Percentiles rank a stretch among this genome's conserved stretches.
Conservation (phyloP, 2,888 invertebrate species). For the Hipparchia semele region DNA sequence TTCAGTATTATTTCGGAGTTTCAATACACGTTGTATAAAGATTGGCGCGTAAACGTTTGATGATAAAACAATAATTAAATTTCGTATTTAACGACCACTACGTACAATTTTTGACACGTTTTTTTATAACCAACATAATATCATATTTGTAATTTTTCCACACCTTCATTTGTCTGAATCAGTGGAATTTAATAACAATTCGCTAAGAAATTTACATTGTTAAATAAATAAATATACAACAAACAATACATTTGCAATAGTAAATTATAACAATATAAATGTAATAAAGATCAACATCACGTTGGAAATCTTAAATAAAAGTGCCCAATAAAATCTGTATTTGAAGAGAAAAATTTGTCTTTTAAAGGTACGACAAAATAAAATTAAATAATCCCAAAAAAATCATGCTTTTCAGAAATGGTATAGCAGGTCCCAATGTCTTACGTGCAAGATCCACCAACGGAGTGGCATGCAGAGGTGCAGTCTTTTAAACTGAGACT, state of each 20-base stretch:
- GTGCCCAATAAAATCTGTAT: background rate
- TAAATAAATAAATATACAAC: slow-evolving; percentile 2
- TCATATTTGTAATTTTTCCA: background rate
- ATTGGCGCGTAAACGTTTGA: too few relatives aligned
- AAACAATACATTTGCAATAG: background rate
- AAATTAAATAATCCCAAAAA: background rate
- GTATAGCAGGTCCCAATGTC: background rate
- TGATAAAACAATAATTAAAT: background rate
- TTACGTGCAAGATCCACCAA: too few relatives aligned
- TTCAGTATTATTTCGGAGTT: too few relatives aligned
- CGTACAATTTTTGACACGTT: background rate
- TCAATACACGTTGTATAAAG: too few relatives aligned
- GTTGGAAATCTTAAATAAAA: slow-evolving; percentile 5
- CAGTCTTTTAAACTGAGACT: too few relatives aligned
- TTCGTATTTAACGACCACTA: background rate
- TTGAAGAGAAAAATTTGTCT: background rate
- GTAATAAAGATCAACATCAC: slow-evolving; percentile 9
- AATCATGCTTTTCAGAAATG: background rate
- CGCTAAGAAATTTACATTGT: background rate
- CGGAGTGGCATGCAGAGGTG: too few relatives aligned
- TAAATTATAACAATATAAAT: slow-evolving; percentile 1
- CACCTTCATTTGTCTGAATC: background rate
- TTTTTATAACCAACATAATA: background rate
- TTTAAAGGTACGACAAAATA: background rate
- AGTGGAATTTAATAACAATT: background rate